These are phyloP conservation scores for Heterodera filipjevi DNA, from an alignment of 2,888 invertebrate genomes.

Conservation along the genomic window DNA sequence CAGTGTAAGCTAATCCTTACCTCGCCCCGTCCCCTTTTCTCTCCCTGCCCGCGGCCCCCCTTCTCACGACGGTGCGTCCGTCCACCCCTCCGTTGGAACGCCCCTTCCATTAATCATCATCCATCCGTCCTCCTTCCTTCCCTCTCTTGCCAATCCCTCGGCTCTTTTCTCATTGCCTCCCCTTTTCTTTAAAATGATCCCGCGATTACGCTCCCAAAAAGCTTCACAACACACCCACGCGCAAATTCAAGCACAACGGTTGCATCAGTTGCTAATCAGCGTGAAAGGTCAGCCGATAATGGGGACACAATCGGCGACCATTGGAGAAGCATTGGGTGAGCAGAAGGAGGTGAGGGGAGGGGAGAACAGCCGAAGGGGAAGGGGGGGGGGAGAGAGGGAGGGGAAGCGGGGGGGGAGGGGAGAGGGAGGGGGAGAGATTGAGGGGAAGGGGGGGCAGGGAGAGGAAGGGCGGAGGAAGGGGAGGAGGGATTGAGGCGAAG, in stretches of 20 bases:
- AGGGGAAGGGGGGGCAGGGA: neutral
- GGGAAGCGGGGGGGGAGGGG: neutral
- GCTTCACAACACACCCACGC: neutral
- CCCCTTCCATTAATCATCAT: slow-evolving; percentile 22
- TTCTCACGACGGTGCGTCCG: slow-evolving; percentile 8
- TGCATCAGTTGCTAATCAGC: neutral
- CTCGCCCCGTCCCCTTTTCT: neutral
- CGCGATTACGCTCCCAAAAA: slow-evolving; percentile 14
- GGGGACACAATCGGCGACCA: neutral
- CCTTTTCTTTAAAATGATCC: neutral
- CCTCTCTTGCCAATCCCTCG: neutral
- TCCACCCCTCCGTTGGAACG: slow-evolving; percentile 5
- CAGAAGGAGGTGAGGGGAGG: neutral
- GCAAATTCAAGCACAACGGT: neutral
- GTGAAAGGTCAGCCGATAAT: neutral
- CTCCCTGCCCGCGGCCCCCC: neutral
- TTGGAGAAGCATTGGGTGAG: neutral
- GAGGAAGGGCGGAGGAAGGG: neutral
- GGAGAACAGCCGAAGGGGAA: neutral
- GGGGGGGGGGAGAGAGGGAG: neutral
- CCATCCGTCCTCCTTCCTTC: neutral
- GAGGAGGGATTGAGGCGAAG: neutral
- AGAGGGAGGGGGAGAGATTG: too few species aligned
- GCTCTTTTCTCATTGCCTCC: neutral
- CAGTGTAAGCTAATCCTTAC: neutral